Base-by-base conservation (phyloP, 2,797 vertebrate genomes). In the Gymnocypris eckloni region DNA sequence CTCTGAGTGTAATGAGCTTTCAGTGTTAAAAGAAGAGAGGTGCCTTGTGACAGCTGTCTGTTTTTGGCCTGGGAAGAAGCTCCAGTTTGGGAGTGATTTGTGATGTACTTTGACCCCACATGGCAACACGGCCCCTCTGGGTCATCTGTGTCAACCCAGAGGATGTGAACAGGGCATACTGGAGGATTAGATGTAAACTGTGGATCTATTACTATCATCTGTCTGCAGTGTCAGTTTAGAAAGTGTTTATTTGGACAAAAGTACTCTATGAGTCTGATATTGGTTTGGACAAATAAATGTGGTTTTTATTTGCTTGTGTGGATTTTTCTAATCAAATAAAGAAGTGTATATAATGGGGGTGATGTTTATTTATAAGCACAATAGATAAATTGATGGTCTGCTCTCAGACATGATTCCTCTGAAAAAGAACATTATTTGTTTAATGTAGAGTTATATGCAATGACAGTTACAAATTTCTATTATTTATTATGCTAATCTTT, bases 71-170 rank as follows among this genome's bases (percentile, higher is more conserved):
- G 91, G 90, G 92, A 93, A 89, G 88, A 87, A 80, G 86, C 86
- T 70, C 59, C 54, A 61, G 89, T 92, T 93, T 94, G 93, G 94
- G 91, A 95, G 90, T 92, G 93, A 95, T 94, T 94, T 92, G 85
- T 91, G 91, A 90, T 87, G 77, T 89, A 90, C 91, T 92, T 90
- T 93, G 95, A 95, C 94, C 95, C 89, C 88, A 85, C 91, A 91
- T 33, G 90, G 91, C 90, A 93, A 84, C 90, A 28, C 59, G 90
- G 90, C 91, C 90, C 50, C 92, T 90, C 0, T 86, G 92, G 94
- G 94, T 93, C 92, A 86, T 86, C 71, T 64, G 91, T 92, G 93
- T 95, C 94, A 93, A 89, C 39, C 61, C 72, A 91, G 90, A 94
- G 94, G 93, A 95, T 94, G 93, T 94, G 93, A 94, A 91, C 25